Base-by-base conservation (phyloP, 2,797 vertebrate genomes). In the Vireo griseus region DNA sequence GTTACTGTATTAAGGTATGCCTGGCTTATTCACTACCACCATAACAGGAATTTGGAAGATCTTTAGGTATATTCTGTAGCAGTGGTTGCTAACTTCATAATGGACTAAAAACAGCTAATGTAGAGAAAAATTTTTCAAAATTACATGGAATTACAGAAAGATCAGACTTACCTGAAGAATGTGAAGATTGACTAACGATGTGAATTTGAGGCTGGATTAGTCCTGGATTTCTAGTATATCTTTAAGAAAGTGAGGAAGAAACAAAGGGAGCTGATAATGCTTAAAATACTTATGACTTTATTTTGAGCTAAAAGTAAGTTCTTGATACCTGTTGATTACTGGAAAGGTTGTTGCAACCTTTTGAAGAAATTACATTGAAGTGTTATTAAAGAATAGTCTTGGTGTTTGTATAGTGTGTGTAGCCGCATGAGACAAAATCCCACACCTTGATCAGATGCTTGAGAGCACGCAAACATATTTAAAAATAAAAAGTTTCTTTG, bases 121-220 rank as follows among this genome's bases (percentile, higher is more conserved):
- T 33, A 72, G 61, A 67, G 44, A 76, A 74, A 62, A 11, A 1
- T 16, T 72, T 83, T 82, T 35, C 31, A 13, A 42, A 65, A 74
- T 67, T 14, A 40, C 39, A 2, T 80, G 42, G 33, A 77, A 31
- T 76, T 88, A 26, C 11, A 24, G 16, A 17, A 52, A 59, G 14
- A 54, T 12, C 0, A 0, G 35, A 58, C 0, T 48, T 85, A 14
- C 0, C 25, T 61, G 50, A 80, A 25, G 37, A 74, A 57, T 47
- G 13, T 31, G n/a, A 14, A 42, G 10, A 35, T 59, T 42, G 54
- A 45, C 15, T 77, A 28, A 29, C 69, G 13, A 26, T 69, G 20
- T 33, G 57, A 61, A 61, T 86, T 63, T 63, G 44, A 52, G n/a
- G 10, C 22, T 83, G 13, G 13, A 14, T 81, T 63, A 79, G 19